Percentiles rank a stretch among this genome's conserved stretches.
These are phyloP conservation scores for Acleris holmiana DNA, from an alignment of 2,888 invertebrate species.

Conservation along the genomic window DNA sequence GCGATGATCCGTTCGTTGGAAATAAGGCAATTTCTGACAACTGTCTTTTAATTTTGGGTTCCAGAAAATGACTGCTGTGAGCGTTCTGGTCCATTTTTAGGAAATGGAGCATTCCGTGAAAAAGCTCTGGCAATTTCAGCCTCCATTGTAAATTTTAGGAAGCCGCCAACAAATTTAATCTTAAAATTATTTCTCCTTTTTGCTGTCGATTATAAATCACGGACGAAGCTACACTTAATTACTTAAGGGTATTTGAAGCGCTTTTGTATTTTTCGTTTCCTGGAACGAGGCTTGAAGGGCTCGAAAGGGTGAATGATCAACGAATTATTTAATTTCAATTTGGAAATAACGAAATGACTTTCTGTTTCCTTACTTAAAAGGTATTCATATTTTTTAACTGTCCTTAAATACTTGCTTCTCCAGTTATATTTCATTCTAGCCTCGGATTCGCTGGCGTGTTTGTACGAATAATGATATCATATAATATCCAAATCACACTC, in stretches of 20 bases:
- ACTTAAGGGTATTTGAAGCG: slow-evolving; percentile 32
- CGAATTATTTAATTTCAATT: slow-evolving; percentile 15
- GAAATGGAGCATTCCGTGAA: slow-evolving; percentile 76
- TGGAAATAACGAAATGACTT: neutral
- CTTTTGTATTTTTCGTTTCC: slow-evolving; percentile 36
- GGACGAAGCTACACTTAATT: slow-evolving; percentile 45
- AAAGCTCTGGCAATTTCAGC: slow-evolving; percentile 66
- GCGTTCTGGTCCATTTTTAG: slow-evolving; percentile 55
- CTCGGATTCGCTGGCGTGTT: too few species aligned
- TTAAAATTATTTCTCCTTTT: slow-evolving; percentile 62
- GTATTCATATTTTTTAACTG: too few species aligned
- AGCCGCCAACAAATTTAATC: slow-evolving; percentile 75
- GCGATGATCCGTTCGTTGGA: neutral
- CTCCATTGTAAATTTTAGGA: slow-evolving; percentile 72
- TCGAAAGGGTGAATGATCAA: slow-evolving; percentile 11
- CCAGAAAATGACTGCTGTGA: slow-evolving; percentile 48
- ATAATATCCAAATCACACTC: too few species aligned
- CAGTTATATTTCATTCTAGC: too few species aligned
- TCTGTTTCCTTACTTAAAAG: neutral
- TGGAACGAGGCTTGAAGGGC: slow-evolving; percentile 3
- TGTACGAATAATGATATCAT: too few species aligned
- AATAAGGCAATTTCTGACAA: slow-evolving; percentile 47
- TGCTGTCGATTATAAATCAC: slow-evolving; percentile 52
- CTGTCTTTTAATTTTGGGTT: slow-evolving; percentile 66
- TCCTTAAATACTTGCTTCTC: too few species aligned